Percentiles rank a stretch among this genome's conserved stretches.
phyloP scores from a whole-genome alignment of 2,888 invertebrate genomes.

The Calliopum simillimum region DNA sequence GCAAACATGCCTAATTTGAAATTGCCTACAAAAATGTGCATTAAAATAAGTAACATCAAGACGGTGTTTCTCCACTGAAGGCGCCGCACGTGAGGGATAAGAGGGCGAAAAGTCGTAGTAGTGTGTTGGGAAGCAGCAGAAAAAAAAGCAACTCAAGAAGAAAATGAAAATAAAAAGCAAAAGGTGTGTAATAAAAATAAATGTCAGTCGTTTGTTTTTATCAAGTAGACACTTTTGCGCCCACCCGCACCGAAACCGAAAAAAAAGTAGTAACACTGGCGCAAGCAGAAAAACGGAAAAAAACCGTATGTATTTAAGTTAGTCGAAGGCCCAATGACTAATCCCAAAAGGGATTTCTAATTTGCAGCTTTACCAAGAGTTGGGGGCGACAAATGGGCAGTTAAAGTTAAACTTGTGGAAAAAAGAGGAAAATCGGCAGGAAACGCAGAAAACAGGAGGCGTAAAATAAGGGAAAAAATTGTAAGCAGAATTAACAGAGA shows the following conservation, averaged over 20 bases:
- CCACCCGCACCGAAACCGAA: conserved; percentile 25
- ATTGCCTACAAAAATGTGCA: conserved; percentile 63
- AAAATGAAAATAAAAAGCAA: conserved; percentile 51
- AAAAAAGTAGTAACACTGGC: conserved; percentile 26
- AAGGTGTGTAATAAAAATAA: conserved; percentile 68
- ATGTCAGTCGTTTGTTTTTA: conserved; percentile 67
- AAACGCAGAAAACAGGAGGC: not conserved
- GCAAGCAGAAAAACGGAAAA: conserved; percentile 29
- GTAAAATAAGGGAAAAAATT: conserved; percentile 1
- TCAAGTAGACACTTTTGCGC: conserved; percentile 42
- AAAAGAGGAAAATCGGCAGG: not conserved
- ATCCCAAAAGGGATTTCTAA: conserved; percentile 56
- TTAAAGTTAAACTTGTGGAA: conserved; percentile 25
- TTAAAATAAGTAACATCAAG: conserved; percentile 63
- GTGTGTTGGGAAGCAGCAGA: conserved; percentile 1
- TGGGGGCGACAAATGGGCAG: conserved; percentile 19
- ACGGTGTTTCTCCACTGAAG: conserved; percentile 37
- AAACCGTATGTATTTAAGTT: conserved; percentile 43
- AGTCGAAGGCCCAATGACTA: conserved; percentile 36
- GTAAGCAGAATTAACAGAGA: not conserved
- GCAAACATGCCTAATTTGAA: conserved; percentile 60
- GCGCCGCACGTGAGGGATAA: conserved; percentile 22
- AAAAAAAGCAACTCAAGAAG: conserved; percentile 32
- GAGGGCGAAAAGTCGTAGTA: conserved; percentile 9
- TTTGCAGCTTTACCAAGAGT: conserved; percentile 47